phyloP scores from a whole-genome alignment of 2,888 invertebrate species.

The Synanthedon tipuliformis region DNA sequence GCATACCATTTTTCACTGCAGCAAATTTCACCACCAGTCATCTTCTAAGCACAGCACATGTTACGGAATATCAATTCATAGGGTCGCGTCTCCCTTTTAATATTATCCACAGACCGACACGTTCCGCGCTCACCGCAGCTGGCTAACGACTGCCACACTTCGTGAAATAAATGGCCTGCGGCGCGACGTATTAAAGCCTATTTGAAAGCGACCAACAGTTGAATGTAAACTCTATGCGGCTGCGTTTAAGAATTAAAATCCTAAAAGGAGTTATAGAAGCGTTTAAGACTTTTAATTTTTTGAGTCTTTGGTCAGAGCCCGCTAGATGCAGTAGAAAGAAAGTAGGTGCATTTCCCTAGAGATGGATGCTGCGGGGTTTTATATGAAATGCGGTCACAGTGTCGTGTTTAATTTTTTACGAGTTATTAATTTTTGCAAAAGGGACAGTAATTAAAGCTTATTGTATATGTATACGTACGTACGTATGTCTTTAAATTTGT shows the following conservation, averaged over 20 bases:
- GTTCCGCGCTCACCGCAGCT: conserved; percentile 25
- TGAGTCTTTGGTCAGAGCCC: conserved; percentile 29
- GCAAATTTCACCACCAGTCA: conserved; percentile 56
- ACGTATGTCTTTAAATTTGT: no score
- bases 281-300: conserved; percentile 23
- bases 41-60: conserved; percentile 49
- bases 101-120: conserved; percentile 11
- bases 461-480: neutral
- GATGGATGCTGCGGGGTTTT: conserved; percentile 26
- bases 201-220: conserved; percentile 14
- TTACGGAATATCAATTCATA: conserved; percentile 22
- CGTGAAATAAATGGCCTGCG: conserved; percentile 47
- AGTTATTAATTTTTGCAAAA: conserved; percentile 2
- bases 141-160: conserved; percentile 33
- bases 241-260: conserved; percentile 13
- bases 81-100: conserved; percentile 9
- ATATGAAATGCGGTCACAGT: conserved; percentile 45
- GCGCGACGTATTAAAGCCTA: conserved; percentile 33
- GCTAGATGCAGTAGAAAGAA: conserved; percentile 60
- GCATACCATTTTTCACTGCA: conserved; percentile 50
- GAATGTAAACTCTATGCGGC: conserved; percentile 19
- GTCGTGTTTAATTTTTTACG: conserved; percentile 29
- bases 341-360: conserved; percentile 60
- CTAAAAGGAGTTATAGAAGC: conserved; percentile 7
- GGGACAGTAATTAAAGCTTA: neutral